A percentile compares a stretch with the other conserved stretches of the same genome.
Conservation (phyloP, 2,888 invertebrate species). For the Priocnemis perturbator region DNA sequence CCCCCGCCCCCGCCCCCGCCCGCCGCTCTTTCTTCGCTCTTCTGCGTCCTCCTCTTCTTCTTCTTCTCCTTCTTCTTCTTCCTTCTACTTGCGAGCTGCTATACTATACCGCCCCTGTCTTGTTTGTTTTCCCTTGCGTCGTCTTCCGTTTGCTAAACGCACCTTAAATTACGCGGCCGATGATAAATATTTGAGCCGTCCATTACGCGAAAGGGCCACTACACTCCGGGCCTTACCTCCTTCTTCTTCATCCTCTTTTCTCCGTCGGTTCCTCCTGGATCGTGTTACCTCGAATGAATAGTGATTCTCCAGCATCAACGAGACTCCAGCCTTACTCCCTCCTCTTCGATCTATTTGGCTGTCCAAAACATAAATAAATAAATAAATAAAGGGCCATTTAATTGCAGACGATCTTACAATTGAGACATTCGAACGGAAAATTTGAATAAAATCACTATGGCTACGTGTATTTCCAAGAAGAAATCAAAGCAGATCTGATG, state of each 20-base stretch:
- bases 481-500: too few species aligned
- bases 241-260: slow-evolving; percentile 1
- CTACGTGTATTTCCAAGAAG: too few species aligned
- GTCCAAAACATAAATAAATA: too few species aligned
- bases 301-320: slow-evolving; percentile 25
- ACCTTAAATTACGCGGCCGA: slow-evolving; percentile 73
- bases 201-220: slow-evolving; percentile 65
- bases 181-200: slow-evolving; percentile 73
- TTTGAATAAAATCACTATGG: too few species aligned
- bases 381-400: too few species aligned
- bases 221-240: slow-evolving; percentile 34
- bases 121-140: slow-evolving; percentile 72
- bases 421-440: too few species aligned
- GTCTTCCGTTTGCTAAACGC: slow-evolving; percentile 73
- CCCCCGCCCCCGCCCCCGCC: too few species aligned
- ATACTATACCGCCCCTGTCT: slow-evolving; percentile 57
- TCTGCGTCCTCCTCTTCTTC: slow-evolving; percentile 11
- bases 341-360: too few species aligned
- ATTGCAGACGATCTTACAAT: too few species aligned
- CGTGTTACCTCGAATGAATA: slow-evolving; percentile 49
- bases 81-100: slow-evolving; percentile 37
- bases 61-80: slow-evolving; percentile 12
- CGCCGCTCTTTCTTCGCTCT: slow-evolving; percentile 23
- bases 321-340: too few species aligned
- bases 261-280: slow-evolving; percentile 37